Percentiles rank a stretch among this genome's conserved stretches.
Conservation (phyloP, 1,140 invertebrate species). For the Pseudomyrmex pallidus region DNA sequence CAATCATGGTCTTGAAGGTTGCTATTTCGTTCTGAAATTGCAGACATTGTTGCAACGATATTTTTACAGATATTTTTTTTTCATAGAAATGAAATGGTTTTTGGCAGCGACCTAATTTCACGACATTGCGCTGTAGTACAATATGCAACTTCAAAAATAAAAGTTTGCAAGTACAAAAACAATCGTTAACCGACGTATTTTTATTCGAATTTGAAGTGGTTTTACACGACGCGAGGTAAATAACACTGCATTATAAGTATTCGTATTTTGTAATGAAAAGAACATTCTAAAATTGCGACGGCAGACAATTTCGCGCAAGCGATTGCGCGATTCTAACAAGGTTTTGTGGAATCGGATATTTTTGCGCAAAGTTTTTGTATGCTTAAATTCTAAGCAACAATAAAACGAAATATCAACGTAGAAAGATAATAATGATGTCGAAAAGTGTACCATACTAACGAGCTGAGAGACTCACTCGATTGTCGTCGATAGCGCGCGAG, state of each 20-base stretch:
- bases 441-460: slow-evolving; percentile 52
- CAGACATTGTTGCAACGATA: slow-evolving; percentile 55
- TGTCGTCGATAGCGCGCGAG: slow-evolving; percentile 57
- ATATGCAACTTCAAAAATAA: not conserved
- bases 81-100: slow-evolving; percentile 32
- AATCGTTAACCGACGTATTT: slow-evolving; percentile 19
- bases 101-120: slow-evolving; percentile 34
- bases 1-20: slow-evolving; percentile 57
- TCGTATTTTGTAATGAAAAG: not conserved
- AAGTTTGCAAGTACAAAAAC: not conserved
- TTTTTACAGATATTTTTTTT: slow-evolving; percentile 43
- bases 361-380: not conserved
- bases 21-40: slow-evolving; percentile 49
- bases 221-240: not conserved
- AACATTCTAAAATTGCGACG: not conserved
- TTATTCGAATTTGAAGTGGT: not conserved
- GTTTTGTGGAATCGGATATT: not conserved
- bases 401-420: slow-evolving; percentile 38
- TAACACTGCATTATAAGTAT: not conserved
- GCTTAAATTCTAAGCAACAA: slow-evolving; percentile 1
- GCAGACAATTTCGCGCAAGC: not conserved
- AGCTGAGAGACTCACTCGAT: slow-evolving; percentile 57
- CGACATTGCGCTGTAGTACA: not conserved
- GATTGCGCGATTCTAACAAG: not conserved
- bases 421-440: slow-evolving; percentile 47